Conservation (phyloP, 2,888 invertebrate genomes). For the Helicoverpa assulta region DNA sequence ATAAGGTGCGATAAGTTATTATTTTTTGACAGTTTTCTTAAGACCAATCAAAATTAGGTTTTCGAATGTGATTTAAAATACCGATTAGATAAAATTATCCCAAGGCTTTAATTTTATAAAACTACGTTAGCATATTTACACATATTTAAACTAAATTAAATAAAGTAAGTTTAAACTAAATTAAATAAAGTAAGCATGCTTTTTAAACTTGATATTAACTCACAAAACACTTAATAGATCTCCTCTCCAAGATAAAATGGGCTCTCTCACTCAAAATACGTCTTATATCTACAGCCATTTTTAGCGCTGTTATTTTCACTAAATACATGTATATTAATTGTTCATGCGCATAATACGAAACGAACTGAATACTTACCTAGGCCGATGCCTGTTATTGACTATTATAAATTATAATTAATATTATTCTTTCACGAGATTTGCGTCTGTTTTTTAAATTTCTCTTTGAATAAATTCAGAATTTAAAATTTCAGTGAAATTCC, state of each 20-base stretch:
- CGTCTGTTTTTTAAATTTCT: slow-evolving; percentile 30
- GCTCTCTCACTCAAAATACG: background rate
- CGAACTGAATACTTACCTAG: slow-evolving; percentile 10
- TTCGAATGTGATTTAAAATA: no score
- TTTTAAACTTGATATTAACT: no score
- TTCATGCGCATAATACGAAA: slow-evolving; percentile 15
- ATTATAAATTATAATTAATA: slow-evolving; percentile 57
- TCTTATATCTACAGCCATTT: slow-evolving; percentile 1
- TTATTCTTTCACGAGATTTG: slow-evolving; percentile 55
- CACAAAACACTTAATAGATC: background rate
- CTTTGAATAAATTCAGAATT: slow-evolving; percentile 13
- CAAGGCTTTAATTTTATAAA: no score
- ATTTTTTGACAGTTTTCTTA: no score
- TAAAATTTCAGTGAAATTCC: slow-evolving; percentile 34
- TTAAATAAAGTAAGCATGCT: no score
- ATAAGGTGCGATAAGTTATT: no score
- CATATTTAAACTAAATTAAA: no score
- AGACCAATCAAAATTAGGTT: no score
- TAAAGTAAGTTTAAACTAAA: no score
- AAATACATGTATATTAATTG: slow-evolving; percentile 16
- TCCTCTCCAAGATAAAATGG: background rate
- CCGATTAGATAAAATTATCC: no score
- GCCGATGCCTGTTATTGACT: slow-evolving; percentile 16
- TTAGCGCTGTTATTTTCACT: background rate
- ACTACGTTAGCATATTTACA: no score